phyloP scores from a whole-genome alignment of 2,888 invertebrate species.

The Acleris cristana region DNA sequence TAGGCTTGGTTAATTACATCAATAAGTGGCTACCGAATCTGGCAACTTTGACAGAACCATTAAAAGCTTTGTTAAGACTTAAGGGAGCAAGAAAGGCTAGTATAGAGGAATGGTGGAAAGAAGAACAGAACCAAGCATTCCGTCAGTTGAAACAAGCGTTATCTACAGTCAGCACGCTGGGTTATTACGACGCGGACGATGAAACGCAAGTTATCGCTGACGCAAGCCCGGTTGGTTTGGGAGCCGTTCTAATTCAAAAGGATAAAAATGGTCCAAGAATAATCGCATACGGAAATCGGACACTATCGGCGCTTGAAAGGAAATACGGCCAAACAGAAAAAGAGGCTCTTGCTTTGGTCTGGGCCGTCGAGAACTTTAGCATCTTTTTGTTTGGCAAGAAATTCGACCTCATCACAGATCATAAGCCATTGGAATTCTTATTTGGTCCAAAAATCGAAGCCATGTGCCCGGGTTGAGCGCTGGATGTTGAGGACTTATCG shows the following conservation, averaged over 20 bases:
- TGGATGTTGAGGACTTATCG: slow-evolving; percentile 45
- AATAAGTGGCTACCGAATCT: background rate
- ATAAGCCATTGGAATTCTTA: slow-evolving; percentile 51
- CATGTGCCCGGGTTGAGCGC: slow-evolving; percentile 46
- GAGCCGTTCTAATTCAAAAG: slow-evolving; percentile 44
- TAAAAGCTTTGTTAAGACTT: background rate
- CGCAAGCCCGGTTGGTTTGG: too few species aligned
- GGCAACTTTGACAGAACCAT: background rate
- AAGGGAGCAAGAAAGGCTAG: too few species aligned
- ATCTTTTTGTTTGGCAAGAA: slow-evolving; percentile 58
- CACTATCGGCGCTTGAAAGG: slow-evolving; percentile 52
- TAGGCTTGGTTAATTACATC: background rate
- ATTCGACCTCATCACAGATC: slow-evolving; percentile 51
- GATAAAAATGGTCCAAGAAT: slow-evolving; percentile 45
- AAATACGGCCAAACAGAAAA: slow-evolving; percentile 52
- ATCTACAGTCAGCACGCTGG: too few species aligned
- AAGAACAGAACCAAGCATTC: too few species aligned
- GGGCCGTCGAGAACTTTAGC: slow-evolving; percentile 52
- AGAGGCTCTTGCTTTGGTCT: slow-evolving; percentile 42
- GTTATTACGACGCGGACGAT: too few species aligned
- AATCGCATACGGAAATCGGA: slow-evolving; percentile 60
- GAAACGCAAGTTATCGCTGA: too few species aligned
- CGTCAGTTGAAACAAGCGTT: too few species aligned
- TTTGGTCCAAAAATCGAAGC: slow-evolving; percentile 45
- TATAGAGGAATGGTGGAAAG: too few species aligned